Percentiles rank a stretch among this genome's conserved stretches.
Conservation (phyloP, 2,888 invertebrate species). For the Cryptosula pallasiana region DNA sequence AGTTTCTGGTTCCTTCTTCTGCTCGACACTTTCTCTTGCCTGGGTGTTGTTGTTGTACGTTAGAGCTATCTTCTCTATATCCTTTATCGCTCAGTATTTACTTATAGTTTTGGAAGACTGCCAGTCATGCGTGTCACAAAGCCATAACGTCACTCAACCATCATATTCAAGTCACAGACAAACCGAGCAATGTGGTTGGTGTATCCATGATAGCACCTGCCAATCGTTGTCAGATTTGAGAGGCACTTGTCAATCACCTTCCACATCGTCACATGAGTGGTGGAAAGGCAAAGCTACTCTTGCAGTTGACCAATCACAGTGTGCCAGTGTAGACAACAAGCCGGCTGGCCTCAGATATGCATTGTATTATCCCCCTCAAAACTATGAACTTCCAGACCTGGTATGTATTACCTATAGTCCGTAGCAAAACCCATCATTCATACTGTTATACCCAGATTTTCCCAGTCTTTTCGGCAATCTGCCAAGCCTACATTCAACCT, state of each 20-base stretch:
- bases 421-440: too few relatives aligned
- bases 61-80: too few relatives aligned
- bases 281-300: conserved; percentile 1
- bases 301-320: background rate
- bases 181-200: conserved; percentile 1
- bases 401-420: too few relatives aligned
- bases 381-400: background rate
- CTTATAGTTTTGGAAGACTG: background rate
- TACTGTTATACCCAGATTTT: too few relatives aligned
- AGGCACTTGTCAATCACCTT: background rate
- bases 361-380: background rate
- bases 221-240: background rate
- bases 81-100: too few relatives aligned
- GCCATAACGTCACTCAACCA: conserved; percentile 1
- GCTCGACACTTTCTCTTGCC: too few relatives aligned
- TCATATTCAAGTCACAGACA: background rate
- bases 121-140: conserved; percentile 2
- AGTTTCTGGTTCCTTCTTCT: too few relatives aligned
- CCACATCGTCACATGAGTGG: background rate
- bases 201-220: conserved; percentile 18
- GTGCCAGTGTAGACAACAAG: background rate
- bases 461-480: too few relatives aligned
- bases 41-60: too few relatives aligned
- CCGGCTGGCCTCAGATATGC: conserved; percentile 13
- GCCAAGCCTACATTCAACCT: too few relatives aligned